Base-by-base conservation (phyloP, 30 jellyfish, hydroid and myxozoan species). In the Aurelia sp. region DNA sequence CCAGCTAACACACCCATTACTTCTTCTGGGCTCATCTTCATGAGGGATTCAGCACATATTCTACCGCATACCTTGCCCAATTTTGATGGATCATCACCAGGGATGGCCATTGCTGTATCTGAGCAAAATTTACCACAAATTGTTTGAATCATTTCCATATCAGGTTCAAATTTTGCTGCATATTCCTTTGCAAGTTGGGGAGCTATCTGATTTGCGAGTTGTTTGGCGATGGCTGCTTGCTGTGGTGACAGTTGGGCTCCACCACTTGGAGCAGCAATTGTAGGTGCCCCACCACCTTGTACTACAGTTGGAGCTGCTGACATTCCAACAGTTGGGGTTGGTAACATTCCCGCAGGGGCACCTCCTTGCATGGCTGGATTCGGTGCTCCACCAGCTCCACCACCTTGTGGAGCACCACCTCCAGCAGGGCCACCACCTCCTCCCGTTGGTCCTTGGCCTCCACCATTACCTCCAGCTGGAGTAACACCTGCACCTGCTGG, bases 111-210 rank as follows among this genome's bases (percentile, higher is more conserved):
- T 1, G 92, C 98, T 7, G 96, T 79, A 30, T 86, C 94, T 12
- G 96, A 90, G 27, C 98, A 92, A 47, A 87, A 74, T 48, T 87
- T 75, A 15, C 98, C 98, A 58, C 98, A 92, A 3, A 92, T 80
- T 22, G 78, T 78, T 62, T 82, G 74, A 18, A 92, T 96, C 86
- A 86, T 78, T 27, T 76, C 89, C 89, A 92, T 92, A 31, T 92
- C 98, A 18, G 98, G 98, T 30, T 69, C 93, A 69, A 92, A 92
- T 55, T 81, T 86, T 48, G 53, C 80, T 4, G 96, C 83, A 58
- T 92, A 92, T n/a, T 87, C 98, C 63, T 64, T 92, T 16, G 88
- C 90, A 7, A 92, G 89, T 50, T 87, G 96, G 5, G 98, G 98
- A 11, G 96, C 98, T 41, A 92, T 80, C 67, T 71, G 75, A 63